A percentile compares a stretch with the other conserved stretches of the same genome.
Evolutionary conservation across 2,113 vertebrate species (phyloP).

Genomic region (Gadus macrocephalus): DNA sequence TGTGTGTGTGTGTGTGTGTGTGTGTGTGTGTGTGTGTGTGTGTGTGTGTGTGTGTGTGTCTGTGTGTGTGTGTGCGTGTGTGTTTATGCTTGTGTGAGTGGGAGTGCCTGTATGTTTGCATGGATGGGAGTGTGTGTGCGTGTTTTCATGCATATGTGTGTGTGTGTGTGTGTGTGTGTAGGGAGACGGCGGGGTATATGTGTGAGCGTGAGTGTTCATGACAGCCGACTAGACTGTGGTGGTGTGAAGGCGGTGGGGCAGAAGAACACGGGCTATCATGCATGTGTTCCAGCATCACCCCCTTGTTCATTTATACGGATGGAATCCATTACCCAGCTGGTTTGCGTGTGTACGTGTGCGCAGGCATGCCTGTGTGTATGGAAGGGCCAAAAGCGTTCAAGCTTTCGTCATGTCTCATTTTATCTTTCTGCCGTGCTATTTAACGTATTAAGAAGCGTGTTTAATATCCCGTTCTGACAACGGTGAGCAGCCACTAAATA

Average conservation of each 20-base stretch:
- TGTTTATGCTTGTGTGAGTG: constrained; percentile 16
- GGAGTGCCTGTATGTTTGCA: constrained; percentile 13
- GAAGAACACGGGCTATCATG: too few relatives aligned
- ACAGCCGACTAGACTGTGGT: background rate
- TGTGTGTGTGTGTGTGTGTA: constrained; percentile 12
- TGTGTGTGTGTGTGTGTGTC: constrained; percentile 13
- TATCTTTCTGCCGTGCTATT: too few relatives aligned
- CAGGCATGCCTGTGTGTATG: background rate
- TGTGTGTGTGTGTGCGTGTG: constrained; percentile 8
- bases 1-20: constrained; percentile 14
- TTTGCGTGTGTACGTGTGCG: constrained; percentile 1
- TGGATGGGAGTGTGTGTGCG: background rate
- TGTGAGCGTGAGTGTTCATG: constrained; percentile 5
- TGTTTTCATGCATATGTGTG: constrained; percentile 17
- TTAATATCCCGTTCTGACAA: too few relatives aligned
- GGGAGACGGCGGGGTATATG: background rate
- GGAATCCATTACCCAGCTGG: background rate
- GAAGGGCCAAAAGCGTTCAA: too few relatives aligned
- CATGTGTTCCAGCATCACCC: too few relatives aligned
- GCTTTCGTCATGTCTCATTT: too few relatives aligned
- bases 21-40: constrained; percentile 1
- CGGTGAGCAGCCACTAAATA: too few relatives aligned
- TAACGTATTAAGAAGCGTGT: too few relatives aligned
- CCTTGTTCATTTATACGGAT: background rate
- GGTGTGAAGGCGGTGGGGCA: too few relatives aligned